A percentile compares a stretch with the other conserved stretches of the same genome.
Evolutionary conservation across 2,113 vertebrate genomes (phyloP).

Genomic region (Saccopteryx bilineata): DNA sequence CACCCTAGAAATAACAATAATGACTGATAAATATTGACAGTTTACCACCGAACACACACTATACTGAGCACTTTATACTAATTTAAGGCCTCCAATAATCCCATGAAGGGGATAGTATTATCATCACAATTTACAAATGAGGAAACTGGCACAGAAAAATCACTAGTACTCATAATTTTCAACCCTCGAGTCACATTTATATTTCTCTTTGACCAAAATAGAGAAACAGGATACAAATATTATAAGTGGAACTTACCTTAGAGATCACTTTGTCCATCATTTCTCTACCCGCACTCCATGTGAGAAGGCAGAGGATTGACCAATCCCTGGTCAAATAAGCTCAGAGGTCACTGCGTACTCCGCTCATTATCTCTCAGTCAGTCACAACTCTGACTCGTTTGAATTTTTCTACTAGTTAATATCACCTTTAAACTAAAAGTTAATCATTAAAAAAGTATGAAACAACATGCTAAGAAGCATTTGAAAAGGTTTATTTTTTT

Average conservation of each 20-base stretch:
- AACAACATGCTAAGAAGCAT: not conserved
- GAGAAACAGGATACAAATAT: not conserved
- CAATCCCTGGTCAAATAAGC: not conserved
- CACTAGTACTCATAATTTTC: not conserved
- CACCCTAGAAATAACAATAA: constrained; percentile 23
- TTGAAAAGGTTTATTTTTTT: not conserved
- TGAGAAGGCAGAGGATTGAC: not conserved
- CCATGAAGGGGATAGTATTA: not conserved
- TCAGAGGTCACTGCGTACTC: not conserved
- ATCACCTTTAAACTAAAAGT: not conserved
- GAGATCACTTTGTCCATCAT: not conserved
- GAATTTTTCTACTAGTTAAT: not conserved
- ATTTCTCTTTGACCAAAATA: constrained; percentile 1
- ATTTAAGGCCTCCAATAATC: not conserved
- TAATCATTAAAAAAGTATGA: constrained; percentile 15
- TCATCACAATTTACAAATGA: not conserved
- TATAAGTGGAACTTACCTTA: not conserved
- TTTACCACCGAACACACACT: not conserved
- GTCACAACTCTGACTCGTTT: not conserved
- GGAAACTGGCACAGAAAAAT: not conserved
- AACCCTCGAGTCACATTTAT: not conserved
- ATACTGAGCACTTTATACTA: not conserved
- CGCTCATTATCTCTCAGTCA: not conserved
- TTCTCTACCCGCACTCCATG: not conserved
- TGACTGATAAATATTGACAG: not conserved